Percentiles rank a stretch among this genome's conserved stretches.
phyloP scores from a whole-genome alignment of 1,140 invertebrate genomes.

The Calliopsis andreniformis region DNA sequence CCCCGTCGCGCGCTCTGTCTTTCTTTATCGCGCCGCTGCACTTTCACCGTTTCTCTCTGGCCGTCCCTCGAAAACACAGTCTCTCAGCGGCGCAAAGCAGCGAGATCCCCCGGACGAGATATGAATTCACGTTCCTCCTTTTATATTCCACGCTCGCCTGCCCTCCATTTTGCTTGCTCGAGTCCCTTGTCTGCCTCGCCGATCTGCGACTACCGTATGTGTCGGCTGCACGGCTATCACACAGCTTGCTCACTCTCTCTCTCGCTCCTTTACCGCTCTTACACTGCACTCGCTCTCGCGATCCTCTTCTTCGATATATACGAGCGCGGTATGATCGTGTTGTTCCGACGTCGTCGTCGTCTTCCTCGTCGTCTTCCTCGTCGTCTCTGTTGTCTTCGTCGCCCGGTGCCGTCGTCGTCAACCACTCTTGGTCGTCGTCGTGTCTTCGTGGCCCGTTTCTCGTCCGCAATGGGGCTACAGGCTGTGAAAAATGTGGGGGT shows the following conservation, averaged over 20 bases:
- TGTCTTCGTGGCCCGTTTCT: constrained; percentile 4
- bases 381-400: constrained; percentile 26
- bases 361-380: constrained; percentile 32
- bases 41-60: constrained; percentile 46
- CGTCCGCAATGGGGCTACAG: not conserved
- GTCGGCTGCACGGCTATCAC: constrained; percentile 72
- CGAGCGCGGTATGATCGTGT: constrained; percentile 57
- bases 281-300: constrained; percentile 10
- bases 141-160: constrained; percentile 81
- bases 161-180: constrained; percentile 79
- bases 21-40: not conserved
- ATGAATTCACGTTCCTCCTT: constrained; percentile 79
- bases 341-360: constrained; percentile 54
- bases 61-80: constrained; percentile 77
- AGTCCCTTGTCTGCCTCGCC: constrained; percentile 78
- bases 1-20: not conserved
- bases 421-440: constrained; percentile 16
- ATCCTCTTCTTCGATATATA: constrained; percentile 48
- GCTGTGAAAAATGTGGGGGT: too few relatives aligned
- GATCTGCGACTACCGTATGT: constrained; percentile 81
- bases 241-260: constrained; percentile 45
- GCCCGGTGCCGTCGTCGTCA: constrained; percentile 30
- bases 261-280: constrained; percentile 13
- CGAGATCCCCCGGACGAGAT: constrained; percentile 80
- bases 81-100: constrained; percentile 78